A percentile compares a stretch with the other conserved stretches of the same genome.
phyloP scores from a whole-genome alignment of 53 echinoderm and acorn worm species.

The Antedon mediterranea region DNA sequence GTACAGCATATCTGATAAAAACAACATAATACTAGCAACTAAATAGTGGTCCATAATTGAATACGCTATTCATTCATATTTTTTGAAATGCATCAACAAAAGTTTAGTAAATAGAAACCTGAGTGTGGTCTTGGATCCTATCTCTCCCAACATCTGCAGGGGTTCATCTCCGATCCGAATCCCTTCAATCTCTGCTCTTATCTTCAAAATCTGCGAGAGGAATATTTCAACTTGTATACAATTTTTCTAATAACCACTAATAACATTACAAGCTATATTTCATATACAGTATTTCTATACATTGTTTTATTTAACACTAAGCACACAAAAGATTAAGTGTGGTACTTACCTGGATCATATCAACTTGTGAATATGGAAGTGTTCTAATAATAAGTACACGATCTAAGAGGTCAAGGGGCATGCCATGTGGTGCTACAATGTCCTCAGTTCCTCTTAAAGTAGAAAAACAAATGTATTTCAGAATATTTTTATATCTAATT shows the following conservation, averaged over 20 bases:
- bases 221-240: too few relatives aligned
- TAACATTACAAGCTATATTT: too few relatives aligned
- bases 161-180: constrained; percentile 67
- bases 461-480: constrained; percentile 1
- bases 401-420: constrained; percentile 90
- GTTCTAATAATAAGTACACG: constrained; percentile 97
- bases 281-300: too few relatives aligned
- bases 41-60: too few relatives aligned
- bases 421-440: constrained; percentile 75
- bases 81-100: background rate
- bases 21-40: too few relatives aligned
- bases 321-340: too few relatives aligned
- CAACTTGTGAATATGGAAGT: constrained; percentile 82
- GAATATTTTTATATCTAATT: background rate
- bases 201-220: constrained; percentile 60
- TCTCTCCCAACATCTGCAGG: constrained; percentile 58
- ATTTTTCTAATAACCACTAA: too few relatives aligned
- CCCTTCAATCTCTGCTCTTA: constrained; percentile 78
- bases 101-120: constrained; percentile 23
- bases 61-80: background rate
- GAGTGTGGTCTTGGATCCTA: constrained; percentile 72
- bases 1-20: too few relatives aligned
- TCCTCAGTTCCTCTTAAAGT: constrained; percentile 84
- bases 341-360: constrained; percentile 83
- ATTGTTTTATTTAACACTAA: too few relatives aligned